Evolutionary conservation across 2,888 invertebrate species (phyloP).

Genomic region (Sycophila texana): DNA sequence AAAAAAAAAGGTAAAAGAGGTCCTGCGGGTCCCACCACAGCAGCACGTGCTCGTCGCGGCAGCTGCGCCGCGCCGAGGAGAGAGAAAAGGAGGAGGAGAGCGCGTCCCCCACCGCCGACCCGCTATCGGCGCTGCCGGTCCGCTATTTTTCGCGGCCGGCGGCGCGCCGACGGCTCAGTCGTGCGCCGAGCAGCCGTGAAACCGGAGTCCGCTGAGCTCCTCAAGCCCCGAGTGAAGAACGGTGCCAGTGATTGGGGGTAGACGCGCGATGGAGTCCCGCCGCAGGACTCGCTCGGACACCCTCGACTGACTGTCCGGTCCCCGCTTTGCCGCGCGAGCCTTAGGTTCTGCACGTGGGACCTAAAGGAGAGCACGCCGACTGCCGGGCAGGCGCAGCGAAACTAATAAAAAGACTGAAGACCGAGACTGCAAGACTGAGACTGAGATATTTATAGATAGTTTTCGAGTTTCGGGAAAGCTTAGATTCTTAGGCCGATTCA

Average conservation of each 20-base stretch:
- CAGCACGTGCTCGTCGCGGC: too few species aligned
- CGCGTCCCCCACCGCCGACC: too few species aligned
- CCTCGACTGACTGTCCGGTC: too few species aligned
- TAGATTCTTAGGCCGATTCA: too few species aligned
- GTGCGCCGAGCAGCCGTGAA: constrained; percentile 77
- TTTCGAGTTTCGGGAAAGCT: too few species aligned
- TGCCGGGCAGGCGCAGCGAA: neutral
- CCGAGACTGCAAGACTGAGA: constrained; percentile 15
- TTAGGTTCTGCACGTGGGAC: neutral
- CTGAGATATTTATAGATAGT: neutral
- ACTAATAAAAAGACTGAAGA: neutral
- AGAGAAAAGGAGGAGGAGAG: too few species aligned
- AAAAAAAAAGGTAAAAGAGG: too few species aligned
- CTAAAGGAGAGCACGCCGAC: neutral
- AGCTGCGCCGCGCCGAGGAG: too few species aligned
- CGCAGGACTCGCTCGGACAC: too few species aligned
- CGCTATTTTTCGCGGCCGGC: constrained; percentile 68
- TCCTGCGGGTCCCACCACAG: too few species aligned
- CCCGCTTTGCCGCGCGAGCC: neutral
- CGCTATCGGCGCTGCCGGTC: neutral
- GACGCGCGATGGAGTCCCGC: too few species aligned
- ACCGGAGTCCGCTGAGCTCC: constrained; percentile 56
- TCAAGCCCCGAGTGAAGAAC: neutral
- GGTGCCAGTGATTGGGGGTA: too few species aligned
- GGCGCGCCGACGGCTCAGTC: constrained; percentile 69